A percentile compares a stretch with the other conserved stretches of the same genome.
phyloP scores from a whole-genome alignment of 1,140 invertebrate genomes.

The Maniola jurtina region DNA sequence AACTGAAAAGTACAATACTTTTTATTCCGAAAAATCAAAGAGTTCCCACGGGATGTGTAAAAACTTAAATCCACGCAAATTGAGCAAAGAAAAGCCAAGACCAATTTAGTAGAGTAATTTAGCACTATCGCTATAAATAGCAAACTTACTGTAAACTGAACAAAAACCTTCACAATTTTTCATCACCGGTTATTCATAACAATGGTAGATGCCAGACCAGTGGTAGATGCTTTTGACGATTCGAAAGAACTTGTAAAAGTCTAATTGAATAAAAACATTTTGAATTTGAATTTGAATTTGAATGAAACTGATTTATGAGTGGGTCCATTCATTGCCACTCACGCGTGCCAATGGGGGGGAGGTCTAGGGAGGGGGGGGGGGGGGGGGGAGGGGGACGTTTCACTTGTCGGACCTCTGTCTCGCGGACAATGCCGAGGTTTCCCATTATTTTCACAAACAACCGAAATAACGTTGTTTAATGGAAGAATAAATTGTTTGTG shows the following conservation, averaged over 20 bases:
- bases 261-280: no score
- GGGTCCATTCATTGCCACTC: slow-evolving; percentile 16
- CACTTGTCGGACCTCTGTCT: slow-evolving; percentile 23
- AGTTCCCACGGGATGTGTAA: no score
- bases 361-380: no score
- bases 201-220: no score
- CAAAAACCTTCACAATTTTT: not conserved
- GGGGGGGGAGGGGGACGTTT: slow-evolving; percentile 1
- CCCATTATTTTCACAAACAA: slow-evolving; percentile 22
- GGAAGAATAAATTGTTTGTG: slow-evolving; percentile 18
- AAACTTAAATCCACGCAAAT: no score
- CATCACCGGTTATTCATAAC: slow-evolving; percentile 17
- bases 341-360: slow-evolving; percentile 5
- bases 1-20: no score
- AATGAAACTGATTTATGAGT: slow-evolving; percentile 23
- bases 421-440: slow-evolving; percentile 15
- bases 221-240: no score
- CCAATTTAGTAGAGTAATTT: no score
- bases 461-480: slow-evolving; percentile 13
- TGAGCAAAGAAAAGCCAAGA: no score
- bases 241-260: no score
- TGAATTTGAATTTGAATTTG: no score
- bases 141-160: not conserved
- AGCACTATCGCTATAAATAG: not conserved
- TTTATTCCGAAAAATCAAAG: no score